Conservation (phyloP, 64 coral and sea anemone species). For the Anthopleura sola region DNA sequence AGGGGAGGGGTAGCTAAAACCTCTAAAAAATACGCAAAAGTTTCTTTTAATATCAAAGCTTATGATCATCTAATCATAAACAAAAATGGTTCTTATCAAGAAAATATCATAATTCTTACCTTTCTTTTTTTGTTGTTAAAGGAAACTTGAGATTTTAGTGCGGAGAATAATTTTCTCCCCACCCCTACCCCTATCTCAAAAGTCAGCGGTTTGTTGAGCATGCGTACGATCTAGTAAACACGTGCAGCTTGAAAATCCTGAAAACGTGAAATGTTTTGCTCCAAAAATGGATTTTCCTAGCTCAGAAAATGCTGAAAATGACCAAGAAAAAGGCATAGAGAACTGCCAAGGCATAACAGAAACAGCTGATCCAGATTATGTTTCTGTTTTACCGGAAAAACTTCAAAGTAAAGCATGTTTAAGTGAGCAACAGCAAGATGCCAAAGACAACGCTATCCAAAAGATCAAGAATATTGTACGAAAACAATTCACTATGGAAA, state of each 20-base stretch:
- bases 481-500: conserved; percentile 90
- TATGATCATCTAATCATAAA: neutral
- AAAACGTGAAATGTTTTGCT: neutral
- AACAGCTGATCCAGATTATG: conserved; percentile 83
- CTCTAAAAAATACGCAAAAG: neutral
- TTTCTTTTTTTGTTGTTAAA: neutral
- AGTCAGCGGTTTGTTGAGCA: conserved; percentile 25
- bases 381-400: conserved; percentile 31
- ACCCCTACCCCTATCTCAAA: neutral
- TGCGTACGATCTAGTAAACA: conserved; percentile 19
- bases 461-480: conserved; percentile 83
- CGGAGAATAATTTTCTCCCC: neutral
- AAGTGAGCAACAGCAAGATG: conserved; percentile 78
- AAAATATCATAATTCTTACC: neutral
- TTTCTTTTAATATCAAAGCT: neutral
- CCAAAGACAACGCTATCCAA: conserved; percentile 66
- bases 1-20: conserved; percentile 15
- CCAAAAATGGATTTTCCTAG: conserved; percentile 9
- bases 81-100: neutral
- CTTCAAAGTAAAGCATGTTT: conserved; percentile 41
- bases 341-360: neutral
- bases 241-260: conserved; percentile 22
- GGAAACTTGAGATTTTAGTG: neutral
- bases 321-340: neutral
- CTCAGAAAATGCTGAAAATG: neutral